Evolutionary conservation across 2,888 invertebrate genomes (phyloP).

Genomic region (Amblyjoppa proteus): DNA sequence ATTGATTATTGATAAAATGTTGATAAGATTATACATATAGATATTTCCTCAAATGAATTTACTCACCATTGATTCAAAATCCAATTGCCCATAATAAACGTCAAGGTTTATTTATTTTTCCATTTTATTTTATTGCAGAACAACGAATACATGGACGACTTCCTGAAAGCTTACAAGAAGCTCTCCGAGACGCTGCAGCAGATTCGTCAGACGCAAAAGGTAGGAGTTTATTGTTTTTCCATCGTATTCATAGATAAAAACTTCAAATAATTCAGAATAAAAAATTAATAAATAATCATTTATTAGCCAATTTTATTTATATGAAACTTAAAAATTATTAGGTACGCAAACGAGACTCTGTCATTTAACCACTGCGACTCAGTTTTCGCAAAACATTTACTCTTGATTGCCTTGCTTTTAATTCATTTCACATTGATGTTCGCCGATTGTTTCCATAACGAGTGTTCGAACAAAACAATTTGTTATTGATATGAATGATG

Average conservation of each 20-base stretch:
- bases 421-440: neutral
- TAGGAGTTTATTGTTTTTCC: slow-evolving; percentile 72
- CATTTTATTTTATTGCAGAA: slow-evolving; percentile 78
- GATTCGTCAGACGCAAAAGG: slow-evolving; percentile 81
- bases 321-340: slow-evolving; percentile 63
- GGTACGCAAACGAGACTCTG: slow-evolving; percentile 64
- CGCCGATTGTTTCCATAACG: neutral
- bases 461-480: neutral
- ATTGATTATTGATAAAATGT: neutral
- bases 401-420: slow-evolving; percentile 13
- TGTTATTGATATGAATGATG: neutral
- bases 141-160: slow-evolving; percentile 72
- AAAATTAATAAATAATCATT: slow-evolving; percentile 54
- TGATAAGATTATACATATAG: no score
- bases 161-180: slow-evolving; percentile 72
- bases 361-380: slow-evolving; percentile 1
- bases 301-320: slow-evolving; percentile 74
- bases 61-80: neutral
- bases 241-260: neutral
- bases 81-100: neutral
- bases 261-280: neutral
- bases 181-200: slow-evolving; percentile 77
- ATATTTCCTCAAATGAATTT: neutral
- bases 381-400: slow-evolving; percentile 31
- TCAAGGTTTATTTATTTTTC: neutral